Conservation (phyloP, 23 tunicate species). For the Aplidium turbinatum region DNA sequence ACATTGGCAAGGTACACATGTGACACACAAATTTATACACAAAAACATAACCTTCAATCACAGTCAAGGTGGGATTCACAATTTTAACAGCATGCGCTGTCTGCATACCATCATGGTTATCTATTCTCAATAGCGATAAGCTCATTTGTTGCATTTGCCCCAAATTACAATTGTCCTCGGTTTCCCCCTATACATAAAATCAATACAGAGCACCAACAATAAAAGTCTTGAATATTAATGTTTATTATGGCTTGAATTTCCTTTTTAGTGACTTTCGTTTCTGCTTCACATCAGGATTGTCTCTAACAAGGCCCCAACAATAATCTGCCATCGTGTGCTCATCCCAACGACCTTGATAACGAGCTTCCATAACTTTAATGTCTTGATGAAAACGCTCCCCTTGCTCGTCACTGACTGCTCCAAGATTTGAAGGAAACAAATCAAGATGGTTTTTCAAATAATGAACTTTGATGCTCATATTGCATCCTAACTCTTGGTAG, state of each 20-base stretch:
- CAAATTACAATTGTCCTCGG: too few relatives aligned
- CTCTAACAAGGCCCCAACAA: constrained; percentile 6
- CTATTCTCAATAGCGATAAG: too few relatives aligned
- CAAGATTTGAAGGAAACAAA: constrained; percentile 1
- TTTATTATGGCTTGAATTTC: neutral
- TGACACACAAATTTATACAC: too few relatives aligned
- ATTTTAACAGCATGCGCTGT: too few relatives aligned
- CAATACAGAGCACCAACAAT: neutral
- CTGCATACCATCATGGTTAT: too few relatives aligned
- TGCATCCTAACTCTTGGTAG: neutral
- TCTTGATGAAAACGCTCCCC: constrained; percentile 7
- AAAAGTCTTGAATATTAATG: neutral
- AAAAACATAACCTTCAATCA: too few relatives aligned
- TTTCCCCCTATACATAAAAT: neutral
- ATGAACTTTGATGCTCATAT: constrained; percentile 13
- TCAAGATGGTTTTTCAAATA: neutral
- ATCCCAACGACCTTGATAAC: constrained; percentile 11
- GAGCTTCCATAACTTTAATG: constrained; percentile 8
- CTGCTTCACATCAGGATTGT: neutral
- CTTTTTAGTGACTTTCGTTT: constrained; percentile 4
- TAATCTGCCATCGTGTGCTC: constrained; percentile 2
- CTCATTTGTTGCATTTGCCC: too few relatives aligned
- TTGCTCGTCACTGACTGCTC: constrained; percentile 6
- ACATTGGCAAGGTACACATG: too few relatives aligned
- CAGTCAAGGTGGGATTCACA: too few relatives aligned